Conservation (phyloP, 2,888 invertebrate genomes). For the Acrobasis suavella region DNA sequence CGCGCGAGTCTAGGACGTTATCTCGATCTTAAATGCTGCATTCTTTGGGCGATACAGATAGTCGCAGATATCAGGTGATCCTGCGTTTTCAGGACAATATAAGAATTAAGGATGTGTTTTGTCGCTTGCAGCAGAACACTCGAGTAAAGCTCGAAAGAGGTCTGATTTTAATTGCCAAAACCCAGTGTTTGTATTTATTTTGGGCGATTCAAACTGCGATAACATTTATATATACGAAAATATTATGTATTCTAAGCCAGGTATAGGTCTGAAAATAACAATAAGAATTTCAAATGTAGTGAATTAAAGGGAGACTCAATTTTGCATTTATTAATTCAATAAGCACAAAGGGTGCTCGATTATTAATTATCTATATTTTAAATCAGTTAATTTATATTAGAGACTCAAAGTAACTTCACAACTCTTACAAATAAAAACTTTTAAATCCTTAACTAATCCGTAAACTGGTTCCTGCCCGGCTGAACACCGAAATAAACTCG, state of each 20-base stretch:
- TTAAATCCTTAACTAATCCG: constrained; percentile 5
- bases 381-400: not conserved
- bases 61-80: constrained; percentile 24
- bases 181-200: too few relatives aligned
- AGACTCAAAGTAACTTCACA: not conserved
- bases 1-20: constrained; percentile 59
- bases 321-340: too few relatives aligned
- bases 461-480: constrained; percentile 16
- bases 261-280: too few relatives aligned
- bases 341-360: not conserved
- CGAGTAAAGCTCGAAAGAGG: too few relatives aligned
- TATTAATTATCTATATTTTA: not conserved
- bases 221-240: too few relatives aligned
- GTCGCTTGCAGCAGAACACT: constrained; percentile 4
- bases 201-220: too few relatives aligned
- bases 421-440: not conserved
- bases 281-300: too few relatives aligned
- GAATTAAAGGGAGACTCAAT: too few relatives aligned
- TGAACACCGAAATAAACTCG: not conserved
- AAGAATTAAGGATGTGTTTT: constrained; percentile 19
- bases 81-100: constrained; percentile 18
- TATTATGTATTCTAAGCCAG: too few relatives aligned
- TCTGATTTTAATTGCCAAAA: too few relatives aligned
- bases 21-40: constrained; percentile 66
- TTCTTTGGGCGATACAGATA: constrained; percentile 47